Conservation (phyloP, 2,888 invertebrate species). For the Nymphalis c-album region DNA sequence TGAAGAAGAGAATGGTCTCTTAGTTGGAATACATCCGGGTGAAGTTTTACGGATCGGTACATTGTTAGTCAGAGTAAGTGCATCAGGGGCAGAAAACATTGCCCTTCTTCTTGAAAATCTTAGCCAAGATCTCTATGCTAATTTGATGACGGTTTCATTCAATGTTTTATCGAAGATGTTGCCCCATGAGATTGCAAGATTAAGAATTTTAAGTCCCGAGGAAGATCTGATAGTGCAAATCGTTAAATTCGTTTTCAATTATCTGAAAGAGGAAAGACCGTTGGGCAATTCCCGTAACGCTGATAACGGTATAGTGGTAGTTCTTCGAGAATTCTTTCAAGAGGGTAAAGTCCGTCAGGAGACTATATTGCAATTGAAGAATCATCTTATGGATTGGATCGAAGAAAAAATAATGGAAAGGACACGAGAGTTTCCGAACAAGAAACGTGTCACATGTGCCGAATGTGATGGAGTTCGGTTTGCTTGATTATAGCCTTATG, state of each 20-base stretch:
- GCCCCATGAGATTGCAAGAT: constrained; percentile 62
- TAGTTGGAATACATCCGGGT: constrained; percentile 67
- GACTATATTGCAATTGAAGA: constrained; percentile 61
- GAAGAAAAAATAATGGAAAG: constrained; percentile 55
- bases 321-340: constrained; percentile 72
- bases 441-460: constrained; percentile 58
- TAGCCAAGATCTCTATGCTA: constrained; percentile 64
- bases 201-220: constrained; percentile 65
- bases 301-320: constrained; percentile 64
- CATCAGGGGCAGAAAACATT: constrained; percentile 65
- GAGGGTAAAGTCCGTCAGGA: constrained; percentile 66
- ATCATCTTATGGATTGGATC: constrained; percentile 57
- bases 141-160: constrained; percentile 67
- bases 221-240: constrained; percentile 70
- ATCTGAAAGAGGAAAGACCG: constrained; percentile 66
- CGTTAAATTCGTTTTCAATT: constrained; percentile 71
- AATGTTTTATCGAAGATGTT: constrained; percentile 63
- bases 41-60: constrained; percentile 68
- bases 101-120: constrained; percentile 61
- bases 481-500: constrained; percentile 21
- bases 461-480: constrained; percentile 62
- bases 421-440: constrained; percentile 53
- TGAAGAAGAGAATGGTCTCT: constrained; percentile 50
- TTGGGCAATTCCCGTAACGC: constrained; percentile 58
- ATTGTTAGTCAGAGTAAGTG: constrained; percentile 61